phyloP scores from a whole-genome alignment of 2,888 invertebrate species.

The Macrosiphum euphorbiae region DNA sequence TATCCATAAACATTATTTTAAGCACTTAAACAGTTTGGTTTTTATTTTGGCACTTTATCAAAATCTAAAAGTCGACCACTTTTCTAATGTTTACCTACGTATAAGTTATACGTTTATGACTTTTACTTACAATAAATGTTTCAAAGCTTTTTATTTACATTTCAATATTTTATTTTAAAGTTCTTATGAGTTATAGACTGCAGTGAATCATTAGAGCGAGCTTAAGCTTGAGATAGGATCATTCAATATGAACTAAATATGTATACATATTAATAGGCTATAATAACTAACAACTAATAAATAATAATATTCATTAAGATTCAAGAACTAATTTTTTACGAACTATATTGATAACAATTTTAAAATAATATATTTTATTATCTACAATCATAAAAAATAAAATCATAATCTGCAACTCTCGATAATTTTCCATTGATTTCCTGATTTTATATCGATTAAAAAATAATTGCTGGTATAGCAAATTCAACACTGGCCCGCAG shows the following conservation, averaged over 20 bases:
- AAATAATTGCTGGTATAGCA: background rate
- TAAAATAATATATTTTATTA: background rate
- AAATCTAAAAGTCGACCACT: background rate
- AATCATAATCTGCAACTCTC: background rate
- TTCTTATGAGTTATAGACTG: background rate
- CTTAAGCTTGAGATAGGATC: background rate
- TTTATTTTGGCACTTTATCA: slow-evolving; percentile 27
- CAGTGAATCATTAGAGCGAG: background rate
- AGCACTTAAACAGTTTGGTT: background rate
- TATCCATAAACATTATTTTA: background rate
- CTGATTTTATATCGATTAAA: background rate
- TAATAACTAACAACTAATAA: background rate
- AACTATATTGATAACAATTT: background rate
- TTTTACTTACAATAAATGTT: background rate
- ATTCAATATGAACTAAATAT: background rate
- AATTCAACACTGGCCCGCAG: background rate
- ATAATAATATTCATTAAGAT: background rate
- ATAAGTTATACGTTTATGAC: background rate
- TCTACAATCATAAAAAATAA: background rate
- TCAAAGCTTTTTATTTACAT: background rate
- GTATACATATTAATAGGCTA: background rate
- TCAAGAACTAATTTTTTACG: background rate
- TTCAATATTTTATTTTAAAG: background rate
- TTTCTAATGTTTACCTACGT: background rate
- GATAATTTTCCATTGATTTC: background rate